Evolutionary conservation across 2,113 vertebrate species (phyloP).

Genomic region (Lepidothrix coronata): DNA sequence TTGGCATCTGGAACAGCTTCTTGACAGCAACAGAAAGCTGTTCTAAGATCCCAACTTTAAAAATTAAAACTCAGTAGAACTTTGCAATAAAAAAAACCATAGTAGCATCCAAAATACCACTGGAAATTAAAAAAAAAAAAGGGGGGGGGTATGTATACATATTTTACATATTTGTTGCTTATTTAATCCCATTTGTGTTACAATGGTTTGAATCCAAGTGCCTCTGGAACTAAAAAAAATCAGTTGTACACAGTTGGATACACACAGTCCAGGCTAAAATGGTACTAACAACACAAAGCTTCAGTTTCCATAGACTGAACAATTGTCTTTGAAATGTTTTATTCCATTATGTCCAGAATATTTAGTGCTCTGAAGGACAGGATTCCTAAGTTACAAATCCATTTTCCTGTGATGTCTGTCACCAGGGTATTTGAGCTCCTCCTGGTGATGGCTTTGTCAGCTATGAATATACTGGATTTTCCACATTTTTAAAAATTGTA

Average conservation of each 20-base stretch:
- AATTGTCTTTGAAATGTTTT: neutral
- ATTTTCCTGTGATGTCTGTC: neutral
- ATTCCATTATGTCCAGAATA: neutral
- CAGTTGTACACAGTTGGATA: neutral
- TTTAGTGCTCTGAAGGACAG: neutral
- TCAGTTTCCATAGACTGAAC: neutral
- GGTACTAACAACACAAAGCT: neutral
- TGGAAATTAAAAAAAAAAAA: neutral
- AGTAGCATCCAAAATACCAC: neutral
- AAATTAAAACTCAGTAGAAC: neutral
- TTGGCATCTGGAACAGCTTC: neutral
- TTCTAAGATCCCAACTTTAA: neutral
- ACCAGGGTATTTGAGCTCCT: neutral
- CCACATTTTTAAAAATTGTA: neutral
- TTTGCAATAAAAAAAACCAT: neutral
- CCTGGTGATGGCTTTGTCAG: neutral
- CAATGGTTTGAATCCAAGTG: neutral
- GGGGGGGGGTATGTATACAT: fast-evolving
- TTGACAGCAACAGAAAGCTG: neutral
- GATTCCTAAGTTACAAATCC: neutral
- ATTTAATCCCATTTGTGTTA: neutral
- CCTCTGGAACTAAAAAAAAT: neutral
- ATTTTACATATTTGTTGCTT: neutral
- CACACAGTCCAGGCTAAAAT: neutral
- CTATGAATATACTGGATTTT: neutral